Percentiles rank a stretch among this genome's conserved stretches.
These are phyloP conservation scores for Amblyteles armatorius DNA, from an alignment of 2,888 invertebrate species.

Conservation along the genomic window DNA sequence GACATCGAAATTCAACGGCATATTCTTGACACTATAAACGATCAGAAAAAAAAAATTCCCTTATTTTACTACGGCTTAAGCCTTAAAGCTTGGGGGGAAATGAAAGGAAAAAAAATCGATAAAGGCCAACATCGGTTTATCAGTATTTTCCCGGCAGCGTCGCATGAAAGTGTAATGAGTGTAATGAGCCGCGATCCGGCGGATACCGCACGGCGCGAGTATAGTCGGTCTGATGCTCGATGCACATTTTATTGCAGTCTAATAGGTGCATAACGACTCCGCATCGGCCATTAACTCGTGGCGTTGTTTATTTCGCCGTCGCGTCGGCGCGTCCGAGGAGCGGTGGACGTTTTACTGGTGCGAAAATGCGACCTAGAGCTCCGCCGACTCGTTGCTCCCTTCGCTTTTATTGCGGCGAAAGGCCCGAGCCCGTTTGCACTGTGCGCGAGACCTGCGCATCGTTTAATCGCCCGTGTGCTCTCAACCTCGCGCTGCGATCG, in stretches of 20 bases:
- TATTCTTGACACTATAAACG: too few relatives aligned
- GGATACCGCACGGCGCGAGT: background rate
- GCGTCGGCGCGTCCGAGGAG: constrained; percentile 5
- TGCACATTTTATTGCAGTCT: constrained; percentile 50
- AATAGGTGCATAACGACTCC: constrained; percentile 19
- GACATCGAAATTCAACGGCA: too few relatives aligned
- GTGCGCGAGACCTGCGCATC: constrained; percentile 16
- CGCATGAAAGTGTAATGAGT: constrained; percentile 8
- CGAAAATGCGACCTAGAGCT: constrained; percentile 3
- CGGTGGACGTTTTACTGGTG: constrained; percentile 32
- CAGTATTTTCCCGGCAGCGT: constrained; percentile 15
- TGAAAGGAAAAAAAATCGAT: background rate
- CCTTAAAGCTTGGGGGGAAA: background rate
- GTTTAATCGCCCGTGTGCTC: constrained; percentile 48
- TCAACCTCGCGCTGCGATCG: constrained; percentile 19
- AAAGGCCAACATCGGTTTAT: constrained; percentile 9
- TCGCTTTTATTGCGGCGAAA: constrained; percentile 51
- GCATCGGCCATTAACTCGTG: constrained; percentile 39
- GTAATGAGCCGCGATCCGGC: constrained; percentile 11
- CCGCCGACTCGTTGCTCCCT: background rate
- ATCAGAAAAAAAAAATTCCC: too few relatives aligned
- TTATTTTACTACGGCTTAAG: too few relatives aligned
- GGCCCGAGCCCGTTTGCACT: constrained; percentile 9
- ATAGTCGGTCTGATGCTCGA: constrained; percentile 23
- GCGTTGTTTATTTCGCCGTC: constrained; percentile 43